Base-by-base conservation (phyloP, 2,888 invertebrate species). In the Phasia obesa region DNA sequence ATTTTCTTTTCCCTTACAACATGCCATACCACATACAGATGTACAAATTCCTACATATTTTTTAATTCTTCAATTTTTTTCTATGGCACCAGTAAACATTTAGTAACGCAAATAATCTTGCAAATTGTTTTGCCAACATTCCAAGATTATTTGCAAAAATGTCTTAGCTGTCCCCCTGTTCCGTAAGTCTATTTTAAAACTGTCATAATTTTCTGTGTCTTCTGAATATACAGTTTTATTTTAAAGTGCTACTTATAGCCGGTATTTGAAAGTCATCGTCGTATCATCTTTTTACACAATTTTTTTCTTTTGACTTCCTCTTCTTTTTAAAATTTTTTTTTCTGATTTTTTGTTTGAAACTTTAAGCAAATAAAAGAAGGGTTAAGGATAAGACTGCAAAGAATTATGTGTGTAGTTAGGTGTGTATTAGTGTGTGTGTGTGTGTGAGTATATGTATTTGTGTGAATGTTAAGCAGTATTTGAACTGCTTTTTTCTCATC, bases 221-320 rank as follows among this genome's bases (percentile, higher is more conserved):
- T 25, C 25, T 42, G 51, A 38, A 23, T 27, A 31, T 4, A 27
- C 47, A 65, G 47, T 49, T 59, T 75, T 67, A 65, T 75, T 75
- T 75, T 49, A 21, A 65, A 75, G 65, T 57, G 75, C 75, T 42
- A 76, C 75, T 76, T 67, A 67, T 76, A 42, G 75, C 38, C 42
- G 75, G 67, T 42, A 67, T 67, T 59, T 67, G 59, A 76, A 76
- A 76, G 67, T 76, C 75, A 76, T 76, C 75, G n/a, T 65, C 42
- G 21, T 62, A 19, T 17, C 62, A 21, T 62, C 27, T 53, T 62
- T 19, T 7, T 42, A 25, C 7, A 38, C 9, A 35, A 17, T 19
- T 21, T 62, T 35, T 35, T n/a, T 11, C 27, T n/a, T 19, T 1
- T 13, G 44, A 44, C 21, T 31, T 70, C 0, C 9, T 69, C 27